These are phyloP conservation scores for Tenthredo mesomela DNA, from an alignment of 2,888 invertebrate genomes.

Conservation along the genomic window DNA sequence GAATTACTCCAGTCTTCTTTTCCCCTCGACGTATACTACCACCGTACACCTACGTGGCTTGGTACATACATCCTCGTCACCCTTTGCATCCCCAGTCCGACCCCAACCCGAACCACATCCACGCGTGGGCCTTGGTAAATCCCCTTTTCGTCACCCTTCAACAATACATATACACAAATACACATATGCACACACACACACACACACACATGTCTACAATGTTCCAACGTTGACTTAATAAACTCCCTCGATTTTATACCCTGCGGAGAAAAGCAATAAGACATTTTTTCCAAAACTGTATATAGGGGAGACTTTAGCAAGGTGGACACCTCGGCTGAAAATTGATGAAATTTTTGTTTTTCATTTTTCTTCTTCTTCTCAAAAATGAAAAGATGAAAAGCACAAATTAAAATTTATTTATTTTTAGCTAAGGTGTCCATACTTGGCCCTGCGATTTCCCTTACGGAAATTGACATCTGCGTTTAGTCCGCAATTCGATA, in stretches of 20 bases:
- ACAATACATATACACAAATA: neutral
- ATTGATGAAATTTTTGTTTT: too few relatives aligned
- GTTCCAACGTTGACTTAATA: slow-evolving; percentile 1
- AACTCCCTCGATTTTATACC: slow-evolving; percentile 16
- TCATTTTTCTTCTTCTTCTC: too few relatives aligned
- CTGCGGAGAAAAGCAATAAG: neutral
- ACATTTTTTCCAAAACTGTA: neutral
- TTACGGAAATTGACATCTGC: neutral
- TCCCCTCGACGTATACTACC: slow-evolving; percentile 29
- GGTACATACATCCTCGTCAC: slow-evolving; percentile 50
- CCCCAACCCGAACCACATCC: slow-evolving; percentile 44
- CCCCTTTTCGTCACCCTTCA: slow-evolving; percentile 53
- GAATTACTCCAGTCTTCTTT: slow-evolving; percentile 52
- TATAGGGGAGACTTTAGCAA: neutral
- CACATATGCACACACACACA: neutral
- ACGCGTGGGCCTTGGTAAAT: slow-evolving; percentile 54
- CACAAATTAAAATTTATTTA: too few relatives aligned
- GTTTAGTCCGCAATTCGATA: neutral
- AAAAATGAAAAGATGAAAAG: too few relatives aligned
- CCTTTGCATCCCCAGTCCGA: slow-evolving; percentile 25
- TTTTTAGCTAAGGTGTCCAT: too few relatives aligned
- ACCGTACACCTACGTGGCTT: neutral
- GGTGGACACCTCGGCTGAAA: too few relatives aligned
- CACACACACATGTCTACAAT: neutral
- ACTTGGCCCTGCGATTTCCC: too few relatives aligned